A percentile compares a stretch with the other conserved stretches of the same genome.
Evolutionary conservation across 2,888 invertebrate species (phyloP).

Genomic region (Tryphoninae sp.): DNA sequence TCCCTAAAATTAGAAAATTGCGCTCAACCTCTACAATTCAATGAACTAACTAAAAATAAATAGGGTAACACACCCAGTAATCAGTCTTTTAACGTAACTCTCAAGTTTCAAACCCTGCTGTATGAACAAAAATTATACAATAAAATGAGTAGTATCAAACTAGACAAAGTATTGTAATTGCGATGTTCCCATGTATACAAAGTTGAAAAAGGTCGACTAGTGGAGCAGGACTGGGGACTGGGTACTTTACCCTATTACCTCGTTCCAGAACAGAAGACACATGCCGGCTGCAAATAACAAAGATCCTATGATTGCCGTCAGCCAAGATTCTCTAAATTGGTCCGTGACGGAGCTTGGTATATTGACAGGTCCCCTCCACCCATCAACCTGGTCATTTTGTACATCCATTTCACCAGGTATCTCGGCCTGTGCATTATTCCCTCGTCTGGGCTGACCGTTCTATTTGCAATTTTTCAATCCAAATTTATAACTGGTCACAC

Average conservation of each 20-base stretch:
- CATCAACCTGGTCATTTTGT: constrained; percentile 61
- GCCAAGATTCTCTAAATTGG: constrained; percentile 88
- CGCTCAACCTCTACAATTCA: too few species aligned
- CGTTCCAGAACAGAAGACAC: constrained; percentile 91
- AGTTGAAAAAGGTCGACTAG: too few species aligned
- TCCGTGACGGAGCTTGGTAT: constrained; percentile 77
- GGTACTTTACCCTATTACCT: constrained; percentile 83
- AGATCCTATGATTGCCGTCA: constrained; percentile 87
- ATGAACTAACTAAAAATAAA: constrained; percentile 5
- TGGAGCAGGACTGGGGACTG: too few species aligned
- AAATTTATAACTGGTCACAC: neutral
- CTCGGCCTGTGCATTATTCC: constrained; percentile 68
- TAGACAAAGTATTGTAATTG: too few species aligned
- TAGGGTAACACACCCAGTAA: neutral
- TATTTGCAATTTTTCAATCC: constrained; percentile 25
- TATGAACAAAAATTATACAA: too few species aligned
- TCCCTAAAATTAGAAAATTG: constrained; percentile 82
- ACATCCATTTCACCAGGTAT: constrained; percentile 64
- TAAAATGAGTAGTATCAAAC: too few species aligned
- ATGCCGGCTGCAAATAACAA: constrained; percentile 86
- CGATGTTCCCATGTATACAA: too few species aligned
- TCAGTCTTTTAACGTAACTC: too few species aligned
- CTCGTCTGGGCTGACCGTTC: constrained; percentile 54
- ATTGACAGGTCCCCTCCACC: constrained; percentile 64
- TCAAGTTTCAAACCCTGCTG: too few species aligned